phyloP scores from a whole-genome alignment of 2,888 invertebrate genomes.

The Serrognathus titanus region DNA sequence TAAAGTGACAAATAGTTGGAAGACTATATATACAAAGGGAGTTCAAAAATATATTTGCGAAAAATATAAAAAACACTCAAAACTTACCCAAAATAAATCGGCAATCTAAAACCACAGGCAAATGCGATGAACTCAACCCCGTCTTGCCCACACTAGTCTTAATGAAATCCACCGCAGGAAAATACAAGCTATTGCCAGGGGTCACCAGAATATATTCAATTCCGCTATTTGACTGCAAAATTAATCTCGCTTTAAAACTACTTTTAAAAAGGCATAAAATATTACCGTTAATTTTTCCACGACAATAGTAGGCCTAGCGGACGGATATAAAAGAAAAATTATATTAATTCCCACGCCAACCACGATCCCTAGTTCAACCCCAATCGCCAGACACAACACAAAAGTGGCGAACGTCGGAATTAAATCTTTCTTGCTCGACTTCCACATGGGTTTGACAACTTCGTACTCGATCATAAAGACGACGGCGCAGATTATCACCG shows the following conservation, averaged over 20 bases:
- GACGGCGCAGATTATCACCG: constrained; percentile 92
- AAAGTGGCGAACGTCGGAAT: constrained; percentile 82
- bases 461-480: constrained; percentile 93
- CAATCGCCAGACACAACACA: constrained; percentile 72
- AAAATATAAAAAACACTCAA: neutral
- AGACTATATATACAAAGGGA: neutral
- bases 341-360: constrained; percentile 79
- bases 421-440: constrained; percentile 74
- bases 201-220: constrained; percentile 72
- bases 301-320: constrained; percentile 72
- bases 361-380: constrained; percentile 84
- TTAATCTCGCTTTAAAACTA: neutral
- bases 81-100: constrained; percentile 66
- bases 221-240: constrained; percentile 62
- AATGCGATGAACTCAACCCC: constrained; percentile 60
- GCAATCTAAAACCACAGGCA: constrained; percentile 80
- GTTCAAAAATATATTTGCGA: no score
- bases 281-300: constrained; percentile 68
- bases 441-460: constrained; percentile 83
- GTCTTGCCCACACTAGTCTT: constrained; percentile 74
- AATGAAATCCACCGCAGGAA: constrained; percentile 81
- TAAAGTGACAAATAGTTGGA: no score
- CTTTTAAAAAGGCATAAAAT: no score
- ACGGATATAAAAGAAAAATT: constrained; percentile 73
- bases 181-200: constrained; percentile 76